A percentile compares a stretch with the other conserved stretches of the same genome.
Evolutionary conservation across 2,113 vertebrate species (phyloP).

Genomic region (Orcinus orca): DNA sequence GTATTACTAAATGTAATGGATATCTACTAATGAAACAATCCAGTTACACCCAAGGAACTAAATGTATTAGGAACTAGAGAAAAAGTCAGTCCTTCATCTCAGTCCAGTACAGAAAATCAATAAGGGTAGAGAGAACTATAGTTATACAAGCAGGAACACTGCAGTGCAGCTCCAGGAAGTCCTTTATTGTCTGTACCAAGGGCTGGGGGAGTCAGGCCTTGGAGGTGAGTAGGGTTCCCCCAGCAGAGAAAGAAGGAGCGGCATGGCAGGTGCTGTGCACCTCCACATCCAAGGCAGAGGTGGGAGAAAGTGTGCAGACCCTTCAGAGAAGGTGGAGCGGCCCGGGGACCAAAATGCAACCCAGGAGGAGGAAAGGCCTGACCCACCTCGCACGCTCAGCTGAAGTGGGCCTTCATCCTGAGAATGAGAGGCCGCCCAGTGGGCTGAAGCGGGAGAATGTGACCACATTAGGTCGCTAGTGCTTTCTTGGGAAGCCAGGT

Average conservation of each 20-base stretch:
- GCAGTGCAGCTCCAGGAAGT: not conserved
- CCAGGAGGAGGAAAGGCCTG: rapidly evolving
- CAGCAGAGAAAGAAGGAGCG: not conserved
- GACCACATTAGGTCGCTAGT: not conserved
- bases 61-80: not conserved
- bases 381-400: not conserved
- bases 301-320: not conserved
- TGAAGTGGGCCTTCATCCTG: not conserved
- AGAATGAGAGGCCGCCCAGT: not conserved
- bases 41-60: not conserved
- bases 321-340: not conserved
- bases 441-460: not conserved
- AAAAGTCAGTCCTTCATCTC: not conserved
- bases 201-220: not conserved
- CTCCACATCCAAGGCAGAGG: not conserved
- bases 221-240: not conserved
- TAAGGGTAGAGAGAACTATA: not conserved
- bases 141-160: not conserved
- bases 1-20: not conserved
- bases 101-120: not conserved
- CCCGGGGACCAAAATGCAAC: not conserved
- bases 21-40: not conserved
- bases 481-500: not conserved
- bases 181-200: not conserved
- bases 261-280: too few relatives aligned